Conservation (phyloP, 2,888 invertebrate genomes). For the Campoplex nolae region DNA sequence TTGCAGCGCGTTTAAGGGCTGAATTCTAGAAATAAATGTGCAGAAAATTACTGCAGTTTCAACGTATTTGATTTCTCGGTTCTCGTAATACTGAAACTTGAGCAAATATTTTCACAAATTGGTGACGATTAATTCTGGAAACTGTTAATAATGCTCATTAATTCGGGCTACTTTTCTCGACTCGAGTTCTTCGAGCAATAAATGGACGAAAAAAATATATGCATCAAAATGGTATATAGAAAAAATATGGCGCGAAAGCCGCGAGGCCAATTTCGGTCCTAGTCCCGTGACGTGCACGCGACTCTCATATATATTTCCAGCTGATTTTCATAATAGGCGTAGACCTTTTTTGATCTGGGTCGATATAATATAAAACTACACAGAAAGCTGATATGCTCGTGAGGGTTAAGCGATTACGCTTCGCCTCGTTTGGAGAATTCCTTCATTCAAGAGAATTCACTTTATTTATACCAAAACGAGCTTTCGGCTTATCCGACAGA, state of each 20-base stretch:
- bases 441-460: conserved; percentile 39
- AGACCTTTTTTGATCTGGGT: conserved; percentile 64
- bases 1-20: not conserved
- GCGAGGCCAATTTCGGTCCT: conserved; percentile 59
- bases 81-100: not conserved
- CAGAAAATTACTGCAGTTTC: not conserved
- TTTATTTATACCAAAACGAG: not conserved
- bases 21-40: not conserved
- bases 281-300: conserved; percentile 63
- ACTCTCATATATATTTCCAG: conserved; percentile 66
- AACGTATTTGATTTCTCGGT: not conserved
- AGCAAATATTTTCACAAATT: not conserved
- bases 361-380: conserved; percentile 50
- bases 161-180: not conserved
- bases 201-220: conserved; percentile 6
- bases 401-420: conserved; percentile 57
- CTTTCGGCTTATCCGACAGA: not conserved
- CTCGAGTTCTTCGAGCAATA: not conserved
- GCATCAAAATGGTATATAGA: not conserved
- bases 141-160: not conserved
- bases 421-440: conserved; percentile 56
- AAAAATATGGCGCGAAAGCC: conserved; percentile 35
- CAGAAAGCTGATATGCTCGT: conserved; percentile 26
- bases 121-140: not conserved
- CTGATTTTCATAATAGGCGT: conserved; percentile 69